A percentile compares a stretch with the other conserved stretches of the same genome.
Conservation (phyloP, 2,797 vertebrate species). For the Rachycentron canadum region DNA sequence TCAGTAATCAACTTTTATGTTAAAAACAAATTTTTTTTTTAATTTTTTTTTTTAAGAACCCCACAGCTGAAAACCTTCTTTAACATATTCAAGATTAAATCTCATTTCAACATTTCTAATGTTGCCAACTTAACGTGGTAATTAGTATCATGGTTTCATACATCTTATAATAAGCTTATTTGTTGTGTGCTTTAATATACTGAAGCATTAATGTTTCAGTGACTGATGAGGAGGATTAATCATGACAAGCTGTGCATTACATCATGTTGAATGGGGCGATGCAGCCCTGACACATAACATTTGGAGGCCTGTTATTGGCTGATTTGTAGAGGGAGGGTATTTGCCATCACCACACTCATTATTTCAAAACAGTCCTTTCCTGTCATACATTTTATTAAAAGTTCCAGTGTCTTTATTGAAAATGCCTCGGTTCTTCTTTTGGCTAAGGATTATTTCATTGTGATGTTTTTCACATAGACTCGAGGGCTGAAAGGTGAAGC, state of each 20-base stretch:
- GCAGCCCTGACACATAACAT: slow-evolving; percentile 24
- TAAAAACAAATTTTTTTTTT: too few relatives aligned
- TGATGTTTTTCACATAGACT: too few relatives aligned
- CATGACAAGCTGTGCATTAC: slow-evolving; percentile 14
- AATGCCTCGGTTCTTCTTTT: not conserved
- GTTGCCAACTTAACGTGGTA: too few relatives aligned
- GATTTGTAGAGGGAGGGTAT: not conserved
- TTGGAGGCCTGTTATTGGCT: slow-evolving; percentile 7
- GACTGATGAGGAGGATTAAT: slow-evolving; percentile 23
- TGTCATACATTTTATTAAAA: not conserved
- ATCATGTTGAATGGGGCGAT: slow-evolving; percentile 39
- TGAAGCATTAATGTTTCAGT: not conserved
- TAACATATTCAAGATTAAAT: too few relatives aligned
- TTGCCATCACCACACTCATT: not conserved
- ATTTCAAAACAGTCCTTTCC: not conserved
- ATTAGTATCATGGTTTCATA: too few relatives aligned
- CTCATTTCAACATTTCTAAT: too few relatives aligned
- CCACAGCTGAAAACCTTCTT: too few relatives aligned
- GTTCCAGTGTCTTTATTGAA: not conserved
- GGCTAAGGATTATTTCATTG: slow-evolving; percentile 1
- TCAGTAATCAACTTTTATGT: too few relatives aligned
- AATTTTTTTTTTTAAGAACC: too few relatives aligned
- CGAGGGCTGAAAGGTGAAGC: too few relatives aligned
- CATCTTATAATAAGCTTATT: too few relatives aligned
- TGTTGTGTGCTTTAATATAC: not conserved